These are phyloP conservation scores for Otus scops DNA, from an alignment of 2,797 vertebrate species.

Conservation along the genomic window DNA sequence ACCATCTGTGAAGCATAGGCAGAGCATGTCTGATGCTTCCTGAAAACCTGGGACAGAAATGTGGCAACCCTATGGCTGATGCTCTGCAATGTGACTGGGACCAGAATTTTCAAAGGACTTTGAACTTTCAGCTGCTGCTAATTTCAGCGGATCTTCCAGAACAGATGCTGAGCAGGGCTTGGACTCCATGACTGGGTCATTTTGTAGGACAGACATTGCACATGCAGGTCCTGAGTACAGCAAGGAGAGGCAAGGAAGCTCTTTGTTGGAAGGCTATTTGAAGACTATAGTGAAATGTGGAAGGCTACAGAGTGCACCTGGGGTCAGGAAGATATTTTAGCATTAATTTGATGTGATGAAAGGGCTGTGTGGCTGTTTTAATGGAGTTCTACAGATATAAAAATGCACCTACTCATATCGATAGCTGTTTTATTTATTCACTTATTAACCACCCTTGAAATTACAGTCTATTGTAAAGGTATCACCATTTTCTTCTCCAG, in stretches of 20 bases:
- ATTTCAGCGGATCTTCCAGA: neutral
- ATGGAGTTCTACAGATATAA: neutral
- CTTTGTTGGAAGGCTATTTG: neutral
- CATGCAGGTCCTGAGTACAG: neutral
- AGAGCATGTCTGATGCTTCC: neutral
- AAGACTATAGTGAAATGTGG: neutral
- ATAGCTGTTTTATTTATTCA: slow-evolving; percentile 28
- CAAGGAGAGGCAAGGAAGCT: neutral
- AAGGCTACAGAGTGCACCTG: neutral
- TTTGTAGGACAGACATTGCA: slow-evolving; percentile 11
- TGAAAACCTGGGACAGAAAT: slow-evolving; percentile 35
- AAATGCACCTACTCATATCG: neutral
- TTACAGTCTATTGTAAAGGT: slow-evolving; percentile 14
- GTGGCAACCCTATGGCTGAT: neutral
- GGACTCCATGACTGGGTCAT: neutral
- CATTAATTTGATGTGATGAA: neutral
- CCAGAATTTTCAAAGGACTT: slow-evolving; percentile 7
- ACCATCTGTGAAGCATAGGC: neutral
- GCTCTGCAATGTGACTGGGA: neutral
- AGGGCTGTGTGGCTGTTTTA: neutral
- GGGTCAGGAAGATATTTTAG: neutral
- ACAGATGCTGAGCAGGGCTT: neutral
- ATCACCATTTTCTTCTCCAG: slow-evolving; percentile 22
- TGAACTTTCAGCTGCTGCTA: neutral
- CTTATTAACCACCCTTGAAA: slow-evolving; percentile 49